These are phyloP conservation scores for Hirtodrosophila cameraria DNA, from an alignment of 2,888 invertebrate genomes.

Conservation along the genomic window DNA sequence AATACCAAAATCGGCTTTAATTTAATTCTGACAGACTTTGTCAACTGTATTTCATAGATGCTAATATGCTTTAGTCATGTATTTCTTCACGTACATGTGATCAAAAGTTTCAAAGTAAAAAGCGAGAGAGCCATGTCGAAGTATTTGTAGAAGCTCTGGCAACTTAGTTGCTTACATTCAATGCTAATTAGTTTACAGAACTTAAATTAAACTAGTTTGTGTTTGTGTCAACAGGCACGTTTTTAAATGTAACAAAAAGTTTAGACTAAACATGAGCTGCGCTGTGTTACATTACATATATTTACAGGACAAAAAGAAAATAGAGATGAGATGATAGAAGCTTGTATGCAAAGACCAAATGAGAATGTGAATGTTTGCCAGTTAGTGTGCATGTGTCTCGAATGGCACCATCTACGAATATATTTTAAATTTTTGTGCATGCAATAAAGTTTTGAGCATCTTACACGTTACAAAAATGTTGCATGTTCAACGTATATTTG, in stretches of 20 bases:
- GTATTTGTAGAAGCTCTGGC: background rate
- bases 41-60: no score
- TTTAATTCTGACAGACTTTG: no score
- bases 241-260: slow-evolving; percentile 14
- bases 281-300: background rate
- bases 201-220: slow-evolving; percentile 1
- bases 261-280: background rate
- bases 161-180: slow-evolving; percentile 2
- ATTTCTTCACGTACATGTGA: no score
- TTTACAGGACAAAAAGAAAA: background rate
- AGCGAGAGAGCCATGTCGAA: slow-evolving; percentile 11
- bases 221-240: background rate
- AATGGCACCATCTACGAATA: background rate
- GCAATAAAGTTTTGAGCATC: background rate
- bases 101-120: slow-evolving; percentile 1
- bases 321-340: background rate
- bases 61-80: no score
- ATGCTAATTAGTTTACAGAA: slow-evolving; percentile 24
- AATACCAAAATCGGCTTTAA: no score
- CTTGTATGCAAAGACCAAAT: background rate
- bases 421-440: slow-evolving; percentile 2
- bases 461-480: background rate
- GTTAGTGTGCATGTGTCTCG: background rate
- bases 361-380: background rate
- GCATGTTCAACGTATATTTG: no score